These are phyloP conservation scores for Gadus chalcogrammus DNA, from an alignment of 2,113 vertebrate genomes.

Conservation along the genomic window DNA sequence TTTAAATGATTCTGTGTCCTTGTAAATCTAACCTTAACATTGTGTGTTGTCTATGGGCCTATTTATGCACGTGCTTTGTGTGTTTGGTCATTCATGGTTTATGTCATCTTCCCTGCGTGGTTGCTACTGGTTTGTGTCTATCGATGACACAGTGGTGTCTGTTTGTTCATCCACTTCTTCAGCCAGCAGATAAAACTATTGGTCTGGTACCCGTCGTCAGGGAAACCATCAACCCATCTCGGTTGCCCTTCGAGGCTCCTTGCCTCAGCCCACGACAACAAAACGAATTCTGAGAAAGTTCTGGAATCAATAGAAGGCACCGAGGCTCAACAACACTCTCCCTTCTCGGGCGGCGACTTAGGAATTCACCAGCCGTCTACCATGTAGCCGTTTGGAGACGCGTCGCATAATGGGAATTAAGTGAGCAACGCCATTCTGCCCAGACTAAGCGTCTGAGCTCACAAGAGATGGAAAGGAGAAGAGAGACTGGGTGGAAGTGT, in stretches of 20 bases:
- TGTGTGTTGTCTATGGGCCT: too few relatives aligned
- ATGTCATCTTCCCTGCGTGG: too few relatives aligned
- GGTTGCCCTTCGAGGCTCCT: constrained; percentile 37
- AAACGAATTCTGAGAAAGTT: constrained; percentile 28
- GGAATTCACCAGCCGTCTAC: constrained; percentile 37
- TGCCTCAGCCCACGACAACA: constrained; percentile 33
- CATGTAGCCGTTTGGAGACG: constrained; percentile 45
- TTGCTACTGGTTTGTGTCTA: neutral
- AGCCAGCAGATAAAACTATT: constrained; percentile 11
- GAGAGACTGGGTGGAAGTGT: neutral
- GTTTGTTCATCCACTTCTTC: constrained; percentile 13
- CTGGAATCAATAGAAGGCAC: constrained; percentile 39
- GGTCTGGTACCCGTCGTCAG: constrained; percentile 34
- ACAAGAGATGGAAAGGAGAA: constrained; percentile 2
- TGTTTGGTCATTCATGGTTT: neutral
- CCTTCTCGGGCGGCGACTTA: constrained; percentile 10
- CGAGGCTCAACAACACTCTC: neutral
- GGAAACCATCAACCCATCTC: constrained; percentile 36
- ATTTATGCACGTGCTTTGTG: neutral
- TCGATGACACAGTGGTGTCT: neutral
- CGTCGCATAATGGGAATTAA: constrained; percentile 48
- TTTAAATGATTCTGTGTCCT: too few relatives aligned
- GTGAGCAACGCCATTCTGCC: constrained; percentile 20
- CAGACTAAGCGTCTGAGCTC: constrained; percentile 5
- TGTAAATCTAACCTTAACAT: too few relatives aligned